phyloP scores from a whole-genome alignment of 2,113 vertebrate genomes.

The Ageneiosus marmoratus region DNA sequence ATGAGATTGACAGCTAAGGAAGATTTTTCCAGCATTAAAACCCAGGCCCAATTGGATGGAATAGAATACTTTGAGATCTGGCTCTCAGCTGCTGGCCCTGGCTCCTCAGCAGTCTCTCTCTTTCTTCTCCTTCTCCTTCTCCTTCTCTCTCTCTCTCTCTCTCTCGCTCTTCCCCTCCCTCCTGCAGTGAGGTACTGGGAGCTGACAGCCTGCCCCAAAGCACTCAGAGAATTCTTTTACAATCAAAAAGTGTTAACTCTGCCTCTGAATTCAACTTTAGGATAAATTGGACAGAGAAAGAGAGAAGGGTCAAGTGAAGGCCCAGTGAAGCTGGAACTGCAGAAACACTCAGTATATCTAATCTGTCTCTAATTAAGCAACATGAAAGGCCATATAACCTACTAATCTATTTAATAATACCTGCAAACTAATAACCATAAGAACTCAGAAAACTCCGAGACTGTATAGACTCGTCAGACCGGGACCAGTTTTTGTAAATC shows the following conservation, averaged over 20 bases:
- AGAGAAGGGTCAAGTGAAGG: neutral
- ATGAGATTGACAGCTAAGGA: constrained; percentile 77
- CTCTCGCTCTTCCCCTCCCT: neutral
- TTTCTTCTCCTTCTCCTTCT: too few species aligned
- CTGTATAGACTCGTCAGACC: neutral
- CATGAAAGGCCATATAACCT: neutral
- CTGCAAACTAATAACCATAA: neutral
- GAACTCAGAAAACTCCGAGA: constrained; percentile 9
- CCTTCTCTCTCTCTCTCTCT: constrained; percentile 4
- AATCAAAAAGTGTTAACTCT: constrained; percentile 41
- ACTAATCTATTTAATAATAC: neutral
- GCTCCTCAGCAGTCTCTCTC: constrained; percentile 22
- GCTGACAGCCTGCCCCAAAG: constrained; percentile 20
- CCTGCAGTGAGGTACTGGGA: constrained; percentile 17
- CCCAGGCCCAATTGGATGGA: constrained; percentile 73
- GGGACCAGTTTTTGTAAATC: neutral
- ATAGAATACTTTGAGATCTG: constrained; percentile 70
- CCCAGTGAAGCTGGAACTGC: neutral
- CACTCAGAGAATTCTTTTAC: constrained; percentile 36
- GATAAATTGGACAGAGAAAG: neutral
- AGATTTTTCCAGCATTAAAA: constrained; percentile 79
- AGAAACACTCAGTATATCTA: neutral
- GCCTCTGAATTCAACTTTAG: constrained; percentile 7
- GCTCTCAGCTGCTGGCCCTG: constrained; percentile 66
- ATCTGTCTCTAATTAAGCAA: neutral